Evolutionary conservation across 2,888 invertebrate species (phyloP), one percentile per base, ranked within the genome.

Genomic region (Saturnia japonica): DNA sequence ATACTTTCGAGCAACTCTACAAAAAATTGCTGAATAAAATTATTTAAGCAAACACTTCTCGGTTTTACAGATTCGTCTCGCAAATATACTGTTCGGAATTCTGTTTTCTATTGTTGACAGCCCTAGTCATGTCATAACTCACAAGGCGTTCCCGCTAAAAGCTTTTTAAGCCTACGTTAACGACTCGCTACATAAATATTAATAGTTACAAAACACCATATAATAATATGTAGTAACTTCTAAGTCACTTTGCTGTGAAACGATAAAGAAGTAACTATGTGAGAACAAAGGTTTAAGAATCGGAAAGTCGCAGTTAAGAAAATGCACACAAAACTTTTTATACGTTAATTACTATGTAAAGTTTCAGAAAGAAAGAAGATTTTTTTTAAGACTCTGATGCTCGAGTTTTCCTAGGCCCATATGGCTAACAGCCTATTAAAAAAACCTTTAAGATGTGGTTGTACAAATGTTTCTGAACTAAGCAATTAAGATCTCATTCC

Each of bases 161-260:
- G 57, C 57, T 28, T 60, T 60, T 60, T 16, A 60, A 60, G 57
- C 25, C 57, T 60, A 28, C 57, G 16, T 60, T 60, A 60, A 60
- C 57, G 57, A 60, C 57, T 14, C 57, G 8, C 11, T 57, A 14
- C 25, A 60, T 60, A 60, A 60, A 60, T 60, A 60, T 28, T 12
- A 28, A 28, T 14, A 25, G 12, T 60, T 28, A 4, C 28, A 28
- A 60, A 60, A 28, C 57, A 28, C 54, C 19, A 47, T 47, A 54
- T 54, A 51, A 51, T 51, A 54, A 34, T n/a, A n/a, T 6, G 34
- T 34, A 34, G 34, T 34, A 2, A 34, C 34, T 34, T 34, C 34
- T 34, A 34, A 34, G n/a, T n/a, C n/a, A n/a, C n/a, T n/a, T n/a
- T n/a, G n/a, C n/a, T n/a, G n/a, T n/a, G n/a, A n/a, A n/a, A n/a